Conservation (phyloP, 2,113 vertebrate species). For the Sciurus niger region DNA sequence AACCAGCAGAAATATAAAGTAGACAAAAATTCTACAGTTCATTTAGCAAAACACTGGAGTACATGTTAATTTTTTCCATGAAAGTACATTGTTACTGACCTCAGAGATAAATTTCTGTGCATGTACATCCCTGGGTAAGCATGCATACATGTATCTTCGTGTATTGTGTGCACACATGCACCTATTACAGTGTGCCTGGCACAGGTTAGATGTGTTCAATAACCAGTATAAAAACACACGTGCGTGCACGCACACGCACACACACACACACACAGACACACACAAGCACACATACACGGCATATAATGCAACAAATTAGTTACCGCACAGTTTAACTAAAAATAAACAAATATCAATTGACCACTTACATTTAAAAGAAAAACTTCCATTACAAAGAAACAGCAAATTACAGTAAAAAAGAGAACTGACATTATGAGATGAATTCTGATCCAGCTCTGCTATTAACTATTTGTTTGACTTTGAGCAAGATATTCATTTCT, state of each 20-base stretch:
- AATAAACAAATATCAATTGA: not conserved
- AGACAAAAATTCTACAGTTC: not conserved
- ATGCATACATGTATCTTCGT: not conserved
- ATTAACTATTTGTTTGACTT: not conserved
- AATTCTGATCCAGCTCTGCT: not conserved
- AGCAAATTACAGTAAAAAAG: not conserved
- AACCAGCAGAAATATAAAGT: conserved; percentile 34
- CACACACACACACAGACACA: not conserved
- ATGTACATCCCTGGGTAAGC: not conserved
- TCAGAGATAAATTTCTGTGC: not conserved
- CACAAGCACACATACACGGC: accelerated
- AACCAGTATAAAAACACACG: not conserved
- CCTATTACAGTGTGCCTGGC: not conserved
- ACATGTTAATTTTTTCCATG: not conserved
- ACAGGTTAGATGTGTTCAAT: not conserved
- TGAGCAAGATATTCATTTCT: not conserved
- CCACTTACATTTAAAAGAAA: not conserved
- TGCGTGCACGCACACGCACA: not conserved
- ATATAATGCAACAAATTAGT: not conserved
- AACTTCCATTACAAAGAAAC: not conserved
- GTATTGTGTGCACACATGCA: not conserved
- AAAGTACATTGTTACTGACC: not conserved
- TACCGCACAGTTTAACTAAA: not conserved
- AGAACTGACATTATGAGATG: not conserved
- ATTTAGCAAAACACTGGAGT: not conserved